These are phyloP conservation scores for Lasioglossum vierecki DNA, from an alignment of 2,888 invertebrate genomes.

Conservation along the genomic window DNA sequence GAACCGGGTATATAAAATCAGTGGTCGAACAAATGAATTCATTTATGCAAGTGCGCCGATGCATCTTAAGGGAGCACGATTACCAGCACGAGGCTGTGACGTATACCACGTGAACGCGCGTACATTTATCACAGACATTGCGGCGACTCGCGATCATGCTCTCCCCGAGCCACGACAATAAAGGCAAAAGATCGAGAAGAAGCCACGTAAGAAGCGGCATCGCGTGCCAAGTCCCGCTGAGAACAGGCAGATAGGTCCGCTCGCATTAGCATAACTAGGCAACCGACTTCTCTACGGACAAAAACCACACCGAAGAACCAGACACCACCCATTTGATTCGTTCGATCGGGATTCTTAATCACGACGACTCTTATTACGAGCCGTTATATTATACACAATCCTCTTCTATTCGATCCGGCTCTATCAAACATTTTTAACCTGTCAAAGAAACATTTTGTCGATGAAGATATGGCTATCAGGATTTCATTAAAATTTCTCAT, in stretches of 20 bases:
- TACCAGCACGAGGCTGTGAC: constrained; percentile 34
- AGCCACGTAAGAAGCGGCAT: constrained; percentile 64
- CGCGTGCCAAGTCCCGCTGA: constrained; percentile 71
- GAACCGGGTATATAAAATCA: constrained; percentile 49
- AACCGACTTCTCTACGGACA: constrained; percentile 54
- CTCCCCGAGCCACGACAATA: constrained; percentile 51
- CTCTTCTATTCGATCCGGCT: background rate
- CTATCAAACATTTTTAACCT: background rate
- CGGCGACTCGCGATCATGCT: constrained; percentile 48
- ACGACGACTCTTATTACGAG: constrained; percentile 70
- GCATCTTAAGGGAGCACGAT: constrained; percentile 49
- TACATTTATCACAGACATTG: constrained; percentile 52
- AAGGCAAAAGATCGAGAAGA: constrained; percentile 68
- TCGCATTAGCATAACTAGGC: constrained; percentile 71
- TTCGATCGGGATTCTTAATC: constrained; percentile 71
- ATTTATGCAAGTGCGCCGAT: constrained; percentile 57
- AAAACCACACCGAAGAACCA: constrained; percentile 59
- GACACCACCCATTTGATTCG: constrained; percentile 57
- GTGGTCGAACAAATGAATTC: constrained; percentile 48
- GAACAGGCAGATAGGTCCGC: constrained; percentile 67
- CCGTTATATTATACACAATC: constrained; percentile 43
- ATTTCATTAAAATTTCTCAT: too few species aligned
- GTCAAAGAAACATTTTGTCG: background rate
- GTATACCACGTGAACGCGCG: constrained; percentile 32
- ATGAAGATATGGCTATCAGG: background rate